Conservation (phyloP, 2,888 invertebrate genomes). For the Scelioninae gen. 1 region DNA sequence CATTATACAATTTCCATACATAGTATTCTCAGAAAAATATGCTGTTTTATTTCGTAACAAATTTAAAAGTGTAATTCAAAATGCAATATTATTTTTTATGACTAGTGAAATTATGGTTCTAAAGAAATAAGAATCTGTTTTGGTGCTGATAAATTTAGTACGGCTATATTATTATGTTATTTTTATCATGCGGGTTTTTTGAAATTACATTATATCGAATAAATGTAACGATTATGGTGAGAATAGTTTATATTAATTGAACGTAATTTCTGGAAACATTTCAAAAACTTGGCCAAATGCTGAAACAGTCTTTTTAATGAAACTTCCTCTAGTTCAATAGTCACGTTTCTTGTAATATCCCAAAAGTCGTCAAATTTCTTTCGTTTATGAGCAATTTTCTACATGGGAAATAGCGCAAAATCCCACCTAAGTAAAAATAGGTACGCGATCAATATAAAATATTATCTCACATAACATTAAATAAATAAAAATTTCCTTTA, state of each 20-base stretch:
- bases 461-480: background rate
- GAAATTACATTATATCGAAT: background rate
- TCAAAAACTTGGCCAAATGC: slow-evolving; percentile 19
- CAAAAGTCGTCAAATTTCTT: slow-evolving; percentile 46
- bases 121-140: no score
- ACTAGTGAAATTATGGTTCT: no score
- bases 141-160: no score
- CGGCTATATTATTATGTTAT: no score
- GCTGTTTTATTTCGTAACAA: no score
- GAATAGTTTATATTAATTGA: slow-evolving; percentile 35
- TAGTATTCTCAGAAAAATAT: no score
- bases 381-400: slow-evolving; percentile 50
- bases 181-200: no score
- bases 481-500: no score
- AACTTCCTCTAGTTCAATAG: slow-evolving; percentile 52
- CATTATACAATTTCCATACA: slow-evolving; percentile 17
- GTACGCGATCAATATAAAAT: background rate
- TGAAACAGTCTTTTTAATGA: slow-evolving; percentile 35
- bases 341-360: slow-evolving; percentile 56
- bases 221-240: slow-evolving; percentile 1
- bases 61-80: no score
- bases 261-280: slow-evolving; percentile 18
- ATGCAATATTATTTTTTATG: no score
- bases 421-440: slow-evolving; percentile 14
- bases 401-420: slow-evolving; percentile 29